Evolutionary conservation across 2,797 vertebrate genomes (phyloP), one percentile per base, ranked within the genome.

Genomic region (Chanos chanos): DNA sequence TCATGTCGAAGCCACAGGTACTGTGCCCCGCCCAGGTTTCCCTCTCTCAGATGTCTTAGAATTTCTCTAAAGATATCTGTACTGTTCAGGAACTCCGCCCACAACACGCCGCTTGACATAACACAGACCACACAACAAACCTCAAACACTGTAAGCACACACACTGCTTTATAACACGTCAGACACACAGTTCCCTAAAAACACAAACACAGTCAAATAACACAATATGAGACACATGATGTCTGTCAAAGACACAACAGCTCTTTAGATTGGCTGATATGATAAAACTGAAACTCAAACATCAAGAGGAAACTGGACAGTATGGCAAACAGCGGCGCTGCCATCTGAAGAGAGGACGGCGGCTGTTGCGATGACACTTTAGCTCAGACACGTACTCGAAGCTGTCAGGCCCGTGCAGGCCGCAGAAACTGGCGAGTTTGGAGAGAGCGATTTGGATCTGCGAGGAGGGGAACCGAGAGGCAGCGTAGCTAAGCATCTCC

Each of bases 11-110:
- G 90, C 96, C 97, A 99, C 58, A 99, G 87, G 68, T 93, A 92
- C 24, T 97, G 95, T 0, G 93, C 95, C 57, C 90, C 90, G 56
- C 77, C 76, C 22, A 96, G 73, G 72, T 96, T 90, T 60, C 91
- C 90, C 33, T 91, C 89, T 70, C 86, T 86, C 4, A 99, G 75
- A 63, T 92, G 89, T 25, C 60, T 68, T 34, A 94, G 70, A 43
- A 97, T 79, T 4, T 91, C 89, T 73, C 82, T 89, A 33, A 97
- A 83, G 55, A 86, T 63, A 55, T 98, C 91, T 24, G 86, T 85
- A 1, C 84, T 89, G 73, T 95, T 94, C 72, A 99, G 83, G 82
- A 98, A 99, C 72, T 97, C 93, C 58, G 91, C 92, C 97, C 97
- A 99, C 70, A 90, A 81, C 18, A 92, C 89, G 4, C 93, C 92